Percentiles rank a stretch among this genome's conserved stretches.
Conservation (phyloP, 2,797 vertebrate species). For the Anguilla pacifica region DNA sequence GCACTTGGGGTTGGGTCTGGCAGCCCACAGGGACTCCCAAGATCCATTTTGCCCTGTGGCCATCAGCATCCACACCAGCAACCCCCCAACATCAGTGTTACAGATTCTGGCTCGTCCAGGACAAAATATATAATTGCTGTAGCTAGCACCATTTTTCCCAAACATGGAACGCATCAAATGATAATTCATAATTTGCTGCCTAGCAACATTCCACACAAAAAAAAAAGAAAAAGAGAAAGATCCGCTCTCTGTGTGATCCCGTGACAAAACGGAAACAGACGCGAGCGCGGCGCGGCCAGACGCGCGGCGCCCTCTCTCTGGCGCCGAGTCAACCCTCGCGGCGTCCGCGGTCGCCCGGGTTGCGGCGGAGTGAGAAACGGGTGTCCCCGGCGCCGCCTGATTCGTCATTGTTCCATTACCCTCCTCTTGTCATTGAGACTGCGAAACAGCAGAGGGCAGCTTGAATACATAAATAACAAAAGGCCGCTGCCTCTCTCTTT, state of each 20-base stretch:
- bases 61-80: not conserved
- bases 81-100: not conserved
- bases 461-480: conserved; percentile 91
- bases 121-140: not conserved
- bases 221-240: not conserved
- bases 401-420: conserved; percentile 56
- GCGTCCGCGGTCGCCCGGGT: not conserved
- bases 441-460: conserved; percentile 96
- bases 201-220: not conserved
- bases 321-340: not conserved
- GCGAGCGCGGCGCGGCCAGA: not conserved
- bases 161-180: not conserved
- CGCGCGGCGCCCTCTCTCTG: not conserved
- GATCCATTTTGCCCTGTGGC: not conserved
- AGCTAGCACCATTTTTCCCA: not conserved
- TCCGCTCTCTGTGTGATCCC: not conserved
- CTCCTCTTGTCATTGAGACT: conserved; percentile 73
- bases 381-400: not conserved
- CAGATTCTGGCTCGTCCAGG: not conserved
- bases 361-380: not conserved
- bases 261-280: not conserved
- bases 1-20: not conserved
- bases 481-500: conserved; percentile 15
- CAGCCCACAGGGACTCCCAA: not conserved
- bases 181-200: conserved; percentile 4